Evolutionary conservation across 2,113 vertebrate species (phyloP).

Genomic region (Pedionomus torquatus): DNA sequence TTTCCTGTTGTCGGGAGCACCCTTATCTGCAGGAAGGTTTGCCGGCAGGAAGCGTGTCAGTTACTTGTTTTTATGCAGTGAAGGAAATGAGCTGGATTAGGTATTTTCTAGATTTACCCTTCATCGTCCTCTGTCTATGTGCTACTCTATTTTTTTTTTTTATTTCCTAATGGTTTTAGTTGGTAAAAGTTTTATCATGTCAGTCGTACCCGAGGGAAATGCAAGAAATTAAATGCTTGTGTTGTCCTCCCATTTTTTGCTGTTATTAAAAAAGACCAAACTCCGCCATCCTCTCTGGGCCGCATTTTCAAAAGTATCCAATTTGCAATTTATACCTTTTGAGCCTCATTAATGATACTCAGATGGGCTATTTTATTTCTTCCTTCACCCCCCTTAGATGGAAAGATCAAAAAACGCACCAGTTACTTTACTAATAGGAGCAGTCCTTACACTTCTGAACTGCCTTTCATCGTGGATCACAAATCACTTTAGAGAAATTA

Average conservation of each 20-base stretch:
- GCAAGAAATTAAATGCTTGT: background rate
- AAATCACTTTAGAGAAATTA: slow-evolving; percentile 32
- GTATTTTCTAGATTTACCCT: slow-evolving; percentile 61
- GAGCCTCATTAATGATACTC: background rate
- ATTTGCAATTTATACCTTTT: slow-evolving; percentile 27
- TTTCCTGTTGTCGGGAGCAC: slow-evolving; percentile 72
- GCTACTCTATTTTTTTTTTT: background rate
- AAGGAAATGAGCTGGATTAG: slow-evolving; percentile 76
- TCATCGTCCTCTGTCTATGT: background rate
- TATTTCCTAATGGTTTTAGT: background rate
- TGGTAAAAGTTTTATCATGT: background rate
- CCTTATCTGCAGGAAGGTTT: slow-evolving; percentile 78
- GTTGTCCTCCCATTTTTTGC: background rate
- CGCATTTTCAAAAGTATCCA: background rate
- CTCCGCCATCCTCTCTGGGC: background rate
- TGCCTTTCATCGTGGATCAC: slow-evolving; percentile 40
- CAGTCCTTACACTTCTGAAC: slow-evolving; percentile 1
- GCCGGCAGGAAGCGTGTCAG: slow-evolving; percentile 79
- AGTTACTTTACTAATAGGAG: slow-evolving; percentile 51
- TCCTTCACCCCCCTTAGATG: background rate
- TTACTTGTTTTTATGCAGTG: slow-evolving; percentile 79
- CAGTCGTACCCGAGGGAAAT: background rate
- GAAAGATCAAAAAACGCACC: slow-evolving; percentile 43
- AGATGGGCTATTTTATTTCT: background rate
- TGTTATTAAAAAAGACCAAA: background rate